Evolutionary conservation across 2,113 vertebrate genomes (phyloP).

Genomic region (Poecilia latipinna): DNA sequence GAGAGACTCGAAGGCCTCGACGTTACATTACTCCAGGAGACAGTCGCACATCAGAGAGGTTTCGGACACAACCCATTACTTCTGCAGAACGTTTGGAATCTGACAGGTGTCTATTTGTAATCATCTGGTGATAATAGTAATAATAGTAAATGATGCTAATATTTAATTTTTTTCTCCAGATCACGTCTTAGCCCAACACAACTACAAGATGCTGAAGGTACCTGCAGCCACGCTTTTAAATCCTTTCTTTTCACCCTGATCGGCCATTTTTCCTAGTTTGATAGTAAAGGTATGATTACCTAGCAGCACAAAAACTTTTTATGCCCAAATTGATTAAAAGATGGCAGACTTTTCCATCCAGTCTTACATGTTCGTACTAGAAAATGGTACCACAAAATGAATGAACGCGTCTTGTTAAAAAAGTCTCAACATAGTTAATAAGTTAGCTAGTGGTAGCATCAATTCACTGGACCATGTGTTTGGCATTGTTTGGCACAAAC

Average conservation of each 20-base stretch:
- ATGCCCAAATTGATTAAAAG: too few relatives aligned
- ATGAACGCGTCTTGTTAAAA: too few relatives aligned
- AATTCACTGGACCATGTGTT: too few relatives aligned
- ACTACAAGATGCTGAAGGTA: conserved; percentile 83
- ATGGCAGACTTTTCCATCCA: too few relatives aligned
- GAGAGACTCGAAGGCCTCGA: conserved; percentile 86
- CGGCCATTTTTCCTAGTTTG: too few relatives aligned
- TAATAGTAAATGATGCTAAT: background rate
- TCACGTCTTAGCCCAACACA: conserved; percentile 82
- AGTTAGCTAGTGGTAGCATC: too few relatives aligned
- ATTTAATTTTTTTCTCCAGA: conserved; percentile 73
- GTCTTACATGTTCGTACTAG: too few relatives aligned
- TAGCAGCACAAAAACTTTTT: too few relatives aligned
- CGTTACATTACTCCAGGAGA: conserved; percentile 95
- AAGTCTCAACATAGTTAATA: too few relatives aligned
- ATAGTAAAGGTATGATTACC: too few relatives aligned
- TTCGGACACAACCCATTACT: conserved; percentile 97
- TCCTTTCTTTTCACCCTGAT: background rate
- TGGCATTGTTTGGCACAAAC: too few relatives aligned
- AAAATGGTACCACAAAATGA: too few relatives aligned
- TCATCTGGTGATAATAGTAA: background rate
- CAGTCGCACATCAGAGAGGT: conserved; percentile 94
- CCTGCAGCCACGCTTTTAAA: conserved; percentile 45
- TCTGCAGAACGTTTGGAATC: conserved; percentile 95
- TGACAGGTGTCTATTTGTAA: conserved; percentile 86